These are phyloP conservation scores for Panorpa germanica DNA, from an alignment of 2,888 invertebrate species.

Conservation along the genomic window DNA sequence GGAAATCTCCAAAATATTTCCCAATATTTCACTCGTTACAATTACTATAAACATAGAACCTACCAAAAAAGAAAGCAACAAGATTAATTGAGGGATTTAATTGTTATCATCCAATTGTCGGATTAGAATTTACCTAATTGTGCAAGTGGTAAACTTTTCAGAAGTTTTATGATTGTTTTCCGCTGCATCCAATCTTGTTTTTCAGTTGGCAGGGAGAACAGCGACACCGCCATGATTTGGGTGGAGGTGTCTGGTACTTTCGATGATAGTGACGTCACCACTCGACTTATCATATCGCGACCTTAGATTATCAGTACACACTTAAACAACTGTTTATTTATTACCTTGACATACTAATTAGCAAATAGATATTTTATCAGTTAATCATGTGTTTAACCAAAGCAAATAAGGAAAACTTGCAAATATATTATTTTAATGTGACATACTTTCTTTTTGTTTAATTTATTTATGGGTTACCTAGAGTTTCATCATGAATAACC, in stretches of 20 bases:
- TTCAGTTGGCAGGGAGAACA: too few species aligned
- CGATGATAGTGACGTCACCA: slow-evolving; percentile 35
- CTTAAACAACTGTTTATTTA: too few species aligned
- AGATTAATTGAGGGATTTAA: too few species aligned
- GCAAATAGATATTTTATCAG: too few species aligned
- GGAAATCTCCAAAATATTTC: slow-evolving; percentile 47
- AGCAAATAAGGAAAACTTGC: too few species aligned
- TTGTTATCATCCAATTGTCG: too few species aligned
- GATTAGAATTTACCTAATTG: too few species aligned
- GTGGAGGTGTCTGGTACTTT: slow-evolving; percentile 11
- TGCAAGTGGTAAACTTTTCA: slow-evolving; percentile 20
- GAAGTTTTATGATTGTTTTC: slow-evolving; percentile 16
- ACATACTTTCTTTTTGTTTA: neutral
- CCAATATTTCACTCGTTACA: slow-evolving; percentile 37
- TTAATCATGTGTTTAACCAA: too few species aligned
- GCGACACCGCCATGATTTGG: slow-evolving; percentile 9
- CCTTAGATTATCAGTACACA: slow-evolving; percentile 26
- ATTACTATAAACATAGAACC: slow-evolving; percentile 41
- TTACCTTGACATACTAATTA: too few species aligned
- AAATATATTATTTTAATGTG: too few species aligned
- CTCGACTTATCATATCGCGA: slow-evolving; percentile 43
- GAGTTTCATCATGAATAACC: slow-evolving; percentile 50
- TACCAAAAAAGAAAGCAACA: slow-evolving; percentile 14
- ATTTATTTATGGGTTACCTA: slow-evolving; percentile 31
- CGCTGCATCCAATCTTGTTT: slow-evolving; percentile 14